Base-by-base conservation (phyloP, 2,888 invertebrate species). In the Cyrtodaria siliqua region DNA sequence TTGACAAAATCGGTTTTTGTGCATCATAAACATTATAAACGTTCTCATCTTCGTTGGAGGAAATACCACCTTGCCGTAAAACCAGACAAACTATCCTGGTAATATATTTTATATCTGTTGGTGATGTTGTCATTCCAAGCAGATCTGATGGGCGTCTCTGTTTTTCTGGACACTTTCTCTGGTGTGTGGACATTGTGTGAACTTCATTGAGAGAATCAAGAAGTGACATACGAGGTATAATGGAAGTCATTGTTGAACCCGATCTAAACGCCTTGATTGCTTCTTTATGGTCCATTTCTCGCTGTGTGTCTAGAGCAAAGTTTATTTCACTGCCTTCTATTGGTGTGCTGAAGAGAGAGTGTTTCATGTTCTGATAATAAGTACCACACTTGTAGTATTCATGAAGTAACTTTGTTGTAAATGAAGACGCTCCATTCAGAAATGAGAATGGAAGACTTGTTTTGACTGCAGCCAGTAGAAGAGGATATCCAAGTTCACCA, bases 381-480 rank as follows among this genome's bases (percentile, higher is more conserved):
- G 50, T 27, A 0, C 82, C 75, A 29, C 70, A 62, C 16, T 47
- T 56, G 26, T 60, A 68, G 27, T 82, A 77, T 2, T 33, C 18
- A 40, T 53, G 38, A 1, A 83, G 44, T 8, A 79, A 61, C 33
- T 23, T 23, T n/a, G 83, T 67, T 12, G 80, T 69, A 78, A 80
- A 83, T 23, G 77, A 68, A 18, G 66, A 47, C 1, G 83, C 77
- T 3, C 64, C 61, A 68, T 81, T 83, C 12, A 83, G 44, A 59
- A 83, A 82, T 16, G 74, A 57, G n/a, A n/a, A n/a, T n/a, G n/a
- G n/a, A n/a, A n/a, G n/a, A n/a, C n/a, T n/a, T n/a, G n/a, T n/a
- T n/a, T 83, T 83, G 4, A 81, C 73, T 3, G 76, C 66, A 9
- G 63, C 53, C 1, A 81, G 56, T n/a, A 83, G 59, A 2, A 83